Percentiles rank a stretch among this genome's conserved stretches.
Evolutionary conservation across 2,888 invertebrate genomes (phyloP).

Genomic region (Protophormia terraenovae): DNA sequence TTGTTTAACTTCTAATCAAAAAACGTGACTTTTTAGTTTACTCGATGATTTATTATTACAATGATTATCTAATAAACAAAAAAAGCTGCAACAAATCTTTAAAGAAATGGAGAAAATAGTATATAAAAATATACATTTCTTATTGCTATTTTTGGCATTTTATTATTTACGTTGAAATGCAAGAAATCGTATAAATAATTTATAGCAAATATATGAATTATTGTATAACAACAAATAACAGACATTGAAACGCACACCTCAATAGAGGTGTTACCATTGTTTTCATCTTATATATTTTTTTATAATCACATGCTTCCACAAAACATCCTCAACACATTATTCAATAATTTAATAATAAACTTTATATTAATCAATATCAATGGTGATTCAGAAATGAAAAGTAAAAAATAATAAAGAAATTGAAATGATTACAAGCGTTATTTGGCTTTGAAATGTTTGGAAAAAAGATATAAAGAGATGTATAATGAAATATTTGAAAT

Average conservation of each 20-base stretch:
- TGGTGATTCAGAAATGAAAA: neutral
- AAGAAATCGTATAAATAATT: neutral
- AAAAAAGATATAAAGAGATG: neutral
- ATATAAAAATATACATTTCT: neutral
- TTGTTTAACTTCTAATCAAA: neutral
- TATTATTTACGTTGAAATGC: too few species aligned
- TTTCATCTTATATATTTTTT: neutral
- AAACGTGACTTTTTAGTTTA: neutral
- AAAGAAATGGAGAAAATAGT: constrained; percentile 9
- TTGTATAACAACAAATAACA: constrained; percentile 14
- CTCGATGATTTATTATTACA: neutral
- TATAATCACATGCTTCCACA: neutral
- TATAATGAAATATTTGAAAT: neutral
- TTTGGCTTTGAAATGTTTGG: neutral
- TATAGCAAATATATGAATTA: neutral
- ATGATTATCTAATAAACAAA: constrained; percentile 27
- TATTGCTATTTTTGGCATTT: neutral
- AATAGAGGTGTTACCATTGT: constrained; percentile 13
- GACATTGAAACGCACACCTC: neutral
- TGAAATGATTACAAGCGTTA: neutral
- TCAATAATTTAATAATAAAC: too few species aligned
- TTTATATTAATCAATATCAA: constrained; percentile 17
- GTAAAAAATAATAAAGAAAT: neutral
- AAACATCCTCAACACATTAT: neutral
- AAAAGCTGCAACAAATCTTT: neutral